phyloP scores from a whole-genome alignment of 2,888 invertebrate species.

The Eledone cirrhosa region DNA sequence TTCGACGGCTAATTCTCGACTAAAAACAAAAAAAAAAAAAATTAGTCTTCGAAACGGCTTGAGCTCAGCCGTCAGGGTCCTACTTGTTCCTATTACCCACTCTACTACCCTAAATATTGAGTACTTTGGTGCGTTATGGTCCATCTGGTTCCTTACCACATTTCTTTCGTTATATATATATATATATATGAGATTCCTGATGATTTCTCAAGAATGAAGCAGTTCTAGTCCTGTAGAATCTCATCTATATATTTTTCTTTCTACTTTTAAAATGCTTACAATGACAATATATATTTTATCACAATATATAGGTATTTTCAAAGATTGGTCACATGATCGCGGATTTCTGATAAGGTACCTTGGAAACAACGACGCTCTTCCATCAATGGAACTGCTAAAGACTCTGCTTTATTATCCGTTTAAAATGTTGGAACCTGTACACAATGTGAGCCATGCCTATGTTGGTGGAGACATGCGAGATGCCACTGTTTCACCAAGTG shows the following conservation, averaged over 20 bases:
- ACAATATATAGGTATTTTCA: constrained; percentile 1
- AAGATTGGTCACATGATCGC: not conserved
- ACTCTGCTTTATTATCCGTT: not conserved
- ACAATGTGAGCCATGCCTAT: not conserved
- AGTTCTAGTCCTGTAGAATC: not conserved
- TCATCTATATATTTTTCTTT: not conserved
- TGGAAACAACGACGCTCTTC: not conserved
- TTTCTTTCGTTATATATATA: not conserved
- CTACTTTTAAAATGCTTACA: no score
- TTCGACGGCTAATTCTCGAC: no score
- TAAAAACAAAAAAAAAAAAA: no score
- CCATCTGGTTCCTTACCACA: no score
- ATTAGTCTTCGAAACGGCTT: no score
- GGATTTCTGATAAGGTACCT: not conserved
- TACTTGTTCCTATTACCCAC: no score
- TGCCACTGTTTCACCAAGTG: constrained; percentile 59
- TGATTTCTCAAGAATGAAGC: no score
- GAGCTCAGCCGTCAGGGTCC: no score
- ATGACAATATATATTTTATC: not conserved
- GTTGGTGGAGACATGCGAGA: constrained; percentile 62
- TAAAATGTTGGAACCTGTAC: not conserved
- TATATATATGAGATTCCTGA: not conserved
- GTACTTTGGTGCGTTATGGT: no score
- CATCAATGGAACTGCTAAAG: not conserved
- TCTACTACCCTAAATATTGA: no score